Evolutionary conservation across 2,113 vertebrate genomes (phyloP).

Genomic region (Gymnorhina tibicen): DNA sequence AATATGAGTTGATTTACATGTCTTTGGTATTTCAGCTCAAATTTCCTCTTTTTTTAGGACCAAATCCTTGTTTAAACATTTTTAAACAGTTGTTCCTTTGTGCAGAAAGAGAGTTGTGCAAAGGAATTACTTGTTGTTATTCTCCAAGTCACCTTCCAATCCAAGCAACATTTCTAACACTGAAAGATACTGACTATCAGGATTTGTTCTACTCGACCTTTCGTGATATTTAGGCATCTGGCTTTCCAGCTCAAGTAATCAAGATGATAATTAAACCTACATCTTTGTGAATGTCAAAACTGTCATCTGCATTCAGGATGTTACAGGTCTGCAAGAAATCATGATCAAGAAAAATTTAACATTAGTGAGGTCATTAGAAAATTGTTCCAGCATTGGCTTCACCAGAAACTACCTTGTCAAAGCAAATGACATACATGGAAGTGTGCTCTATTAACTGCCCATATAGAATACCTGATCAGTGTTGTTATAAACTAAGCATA

Average conservation of each 20-base stretch:
- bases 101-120: background rate
- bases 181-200: conserved; percentile 19
- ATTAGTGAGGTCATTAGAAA: conserved; percentile 8
- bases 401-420: background rate
- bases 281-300: conserved; percentile 69
- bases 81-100: background rate
- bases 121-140: background rate
- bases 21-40: background rate
- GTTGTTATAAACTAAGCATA: background rate
- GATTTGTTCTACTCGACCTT: conserved; percentile 64
- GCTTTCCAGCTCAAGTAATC: conserved; percentile 63
- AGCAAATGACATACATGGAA: background rate
- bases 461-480: background rate
- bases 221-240: conserved; percentile 71
- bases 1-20: background rate
- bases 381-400: background rate
- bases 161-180: background rate
- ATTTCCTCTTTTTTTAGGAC: background rate
- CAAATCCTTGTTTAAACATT: background rate
- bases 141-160: conserved; percentile 1
- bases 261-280: conserved; percentile 64
- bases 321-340: conserved; percentile 38
- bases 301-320: conserved; percentile 60
- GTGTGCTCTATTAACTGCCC: background rate
- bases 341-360: conserved; percentile 37